Evolutionary conservation across 2,797 vertebrate genomes (phyloP).

Genomic region (Anabacerthia variegaticeps): DNA sequence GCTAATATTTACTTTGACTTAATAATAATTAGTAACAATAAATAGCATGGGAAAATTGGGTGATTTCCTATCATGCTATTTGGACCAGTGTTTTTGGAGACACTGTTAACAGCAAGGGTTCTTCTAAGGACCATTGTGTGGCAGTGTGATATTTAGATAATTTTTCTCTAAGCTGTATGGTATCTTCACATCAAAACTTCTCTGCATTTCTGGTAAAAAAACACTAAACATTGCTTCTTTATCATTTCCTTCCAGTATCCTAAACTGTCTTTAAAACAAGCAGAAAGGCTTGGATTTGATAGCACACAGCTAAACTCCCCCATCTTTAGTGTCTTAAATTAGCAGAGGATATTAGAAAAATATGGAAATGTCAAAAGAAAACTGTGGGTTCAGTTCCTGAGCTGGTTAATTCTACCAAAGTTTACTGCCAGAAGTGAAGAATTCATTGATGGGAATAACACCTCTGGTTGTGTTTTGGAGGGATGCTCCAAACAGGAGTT

Average conservation of each 20-base stretch:
- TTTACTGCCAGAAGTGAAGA: neutral
- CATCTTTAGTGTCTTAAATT: neutral
- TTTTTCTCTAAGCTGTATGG: neutral
- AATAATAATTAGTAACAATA: neutral
- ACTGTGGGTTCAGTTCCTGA: neutral
- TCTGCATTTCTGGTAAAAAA: neutral
- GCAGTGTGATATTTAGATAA: neutral
- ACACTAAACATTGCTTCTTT: neutral
- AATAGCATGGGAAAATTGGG: neutral
- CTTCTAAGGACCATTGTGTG: neutral
- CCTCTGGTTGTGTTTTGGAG: neutral
- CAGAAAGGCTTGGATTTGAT: neutral
- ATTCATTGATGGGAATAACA: neutral
- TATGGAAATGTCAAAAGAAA: neutral
- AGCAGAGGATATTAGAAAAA: neutral
- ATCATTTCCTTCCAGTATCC: neutral
- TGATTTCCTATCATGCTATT: neutral
- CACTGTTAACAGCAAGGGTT: neutral
- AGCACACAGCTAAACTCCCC: neutral
- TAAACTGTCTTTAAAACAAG: neutral
- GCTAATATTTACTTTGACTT: neutral
- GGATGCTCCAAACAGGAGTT: neutral
- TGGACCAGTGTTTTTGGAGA: neutral
- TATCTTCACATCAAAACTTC: neutral
- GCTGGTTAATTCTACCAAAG: neutral